Conservation (phyloP, 2,113 vertebrate genomes). For the Garra rufa region DNA sequence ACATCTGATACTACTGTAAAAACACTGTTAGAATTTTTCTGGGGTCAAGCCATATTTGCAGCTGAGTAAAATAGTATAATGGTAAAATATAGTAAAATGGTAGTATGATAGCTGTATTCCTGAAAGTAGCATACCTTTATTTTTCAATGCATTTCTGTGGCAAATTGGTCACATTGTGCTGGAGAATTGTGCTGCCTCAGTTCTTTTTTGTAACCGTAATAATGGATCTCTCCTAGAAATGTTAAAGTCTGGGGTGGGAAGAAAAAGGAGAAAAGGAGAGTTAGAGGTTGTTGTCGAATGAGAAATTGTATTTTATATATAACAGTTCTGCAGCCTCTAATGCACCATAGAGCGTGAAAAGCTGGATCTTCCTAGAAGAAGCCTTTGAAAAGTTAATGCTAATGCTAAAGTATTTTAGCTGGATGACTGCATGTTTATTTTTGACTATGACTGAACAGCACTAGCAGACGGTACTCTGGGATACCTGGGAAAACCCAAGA, state of each 20-base stretch:
- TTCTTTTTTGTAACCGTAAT: neutral
- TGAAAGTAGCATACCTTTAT: no score
- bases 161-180: neutral
- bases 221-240: neutral
- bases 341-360: neutral
- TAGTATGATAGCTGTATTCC: no score
- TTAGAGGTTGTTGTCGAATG: neutral
- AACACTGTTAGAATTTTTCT: no score
- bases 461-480: neutral
- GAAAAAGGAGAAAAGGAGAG: neutral
- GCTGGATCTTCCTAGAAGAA: neutral
- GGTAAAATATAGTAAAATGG: no score
- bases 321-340: neutral
- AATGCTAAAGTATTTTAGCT: neutral
- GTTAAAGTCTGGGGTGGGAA: neutral
- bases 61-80: no score
- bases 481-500: neutral
- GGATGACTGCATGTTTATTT: constrained; percentile 21
- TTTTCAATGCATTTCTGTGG: no score
- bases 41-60: no score
- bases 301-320: neutral
- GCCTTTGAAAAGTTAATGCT: constrained; percentile 31
- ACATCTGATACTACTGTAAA: no score
- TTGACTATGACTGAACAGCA: neutral
- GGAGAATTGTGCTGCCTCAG: neutral